phyloP scores from a whole-genome alignment of 2,113 vertebrate genomes.

The Leptocoma aspasia region DNA sequence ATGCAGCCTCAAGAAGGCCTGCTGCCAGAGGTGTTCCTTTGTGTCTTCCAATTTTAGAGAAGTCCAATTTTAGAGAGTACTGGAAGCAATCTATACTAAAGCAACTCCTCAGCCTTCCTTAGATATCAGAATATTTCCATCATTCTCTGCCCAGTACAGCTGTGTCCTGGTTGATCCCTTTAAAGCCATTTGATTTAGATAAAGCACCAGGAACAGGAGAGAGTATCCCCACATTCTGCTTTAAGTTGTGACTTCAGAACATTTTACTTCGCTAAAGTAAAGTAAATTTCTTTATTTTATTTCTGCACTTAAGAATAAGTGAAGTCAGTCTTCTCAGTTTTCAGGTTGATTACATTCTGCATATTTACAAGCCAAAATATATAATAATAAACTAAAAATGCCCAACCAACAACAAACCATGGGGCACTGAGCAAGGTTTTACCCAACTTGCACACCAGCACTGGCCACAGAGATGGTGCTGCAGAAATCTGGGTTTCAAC shows the following conservation, averaged over 20 bases:
- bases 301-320: background rate
- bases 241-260: background rate
- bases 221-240: background rate
- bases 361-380: background rate
- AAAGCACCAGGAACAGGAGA: background rate
- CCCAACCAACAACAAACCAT: background rate
- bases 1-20: background rate
- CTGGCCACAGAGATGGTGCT: background rate
- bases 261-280: background rate
- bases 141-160: background rate
- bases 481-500: background rate
- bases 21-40: background rate
- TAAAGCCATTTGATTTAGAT: background rate
- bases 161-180: background rate
- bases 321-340: background rate
- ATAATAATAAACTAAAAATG: background rate
- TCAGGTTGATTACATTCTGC: background rate
- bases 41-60: background rate
- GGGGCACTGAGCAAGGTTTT: background rate
- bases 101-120: background rate
- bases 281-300: too few species aligned
- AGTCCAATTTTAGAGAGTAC: background rate
- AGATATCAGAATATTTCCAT: background rate
- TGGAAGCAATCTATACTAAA: background rate
- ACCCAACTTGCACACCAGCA: background rate